These are phyloP conservation scores for Zaprionus lineosus DNA, from an alignment of 2,888 invertebrate genomes.

Conservation along the genomic window DNA sequence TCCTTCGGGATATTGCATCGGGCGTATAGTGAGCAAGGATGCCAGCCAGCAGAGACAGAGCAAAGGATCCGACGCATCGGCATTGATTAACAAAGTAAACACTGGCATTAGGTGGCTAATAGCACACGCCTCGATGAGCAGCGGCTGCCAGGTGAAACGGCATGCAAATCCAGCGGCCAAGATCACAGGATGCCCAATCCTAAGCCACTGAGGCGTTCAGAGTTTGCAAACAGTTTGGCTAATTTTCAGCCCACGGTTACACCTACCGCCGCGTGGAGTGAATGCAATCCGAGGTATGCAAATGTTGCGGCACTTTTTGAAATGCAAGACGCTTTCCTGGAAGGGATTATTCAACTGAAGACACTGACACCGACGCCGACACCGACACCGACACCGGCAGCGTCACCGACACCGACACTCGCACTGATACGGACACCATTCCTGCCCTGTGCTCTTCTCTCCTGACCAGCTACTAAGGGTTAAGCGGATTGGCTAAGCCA, in stretches of 20 bases:
- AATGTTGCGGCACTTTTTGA: conserved; percentile 53
- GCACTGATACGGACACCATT: too few species aligned
- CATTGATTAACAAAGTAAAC: conserved; percentile 59
- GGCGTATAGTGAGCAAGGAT: conserved; percentile 41
- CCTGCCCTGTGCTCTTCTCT: too few species aligned
- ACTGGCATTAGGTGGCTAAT: conserved; percentile 42
- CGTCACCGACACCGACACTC: background rate
- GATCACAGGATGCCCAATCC: conserved; percentile 20
- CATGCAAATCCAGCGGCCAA: conserved; percentile 9
- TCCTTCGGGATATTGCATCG: conserved; percentile 1
- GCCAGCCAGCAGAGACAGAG: background rate
- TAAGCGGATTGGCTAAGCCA: conserved; percentile 63
- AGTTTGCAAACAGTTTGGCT: conserved; percentile 70
- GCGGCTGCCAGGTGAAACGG: background rate
- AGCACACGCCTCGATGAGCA: conserved; percentile 48
- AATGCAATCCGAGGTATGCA: conserved; percentile 18
- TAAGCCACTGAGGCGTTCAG: conserved; percentile 32
- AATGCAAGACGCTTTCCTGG: conserved; percentile 47
- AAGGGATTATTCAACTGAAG: conserved; percentile 43
- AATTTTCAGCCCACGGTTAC: conserved; percentile 56
- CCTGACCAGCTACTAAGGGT: conserved; percentile 51
- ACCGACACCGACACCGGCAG: conserved; percentile 13
- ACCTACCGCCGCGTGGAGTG: conserved; percentile 18
- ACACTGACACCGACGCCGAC: conserved; percentile 18
- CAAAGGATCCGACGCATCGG: conserved; percentile 24